Evolutionary conservation across 1,140 invertebrate genomes (phyloP).

Genomic region (Drosophila truncata): DNA sequence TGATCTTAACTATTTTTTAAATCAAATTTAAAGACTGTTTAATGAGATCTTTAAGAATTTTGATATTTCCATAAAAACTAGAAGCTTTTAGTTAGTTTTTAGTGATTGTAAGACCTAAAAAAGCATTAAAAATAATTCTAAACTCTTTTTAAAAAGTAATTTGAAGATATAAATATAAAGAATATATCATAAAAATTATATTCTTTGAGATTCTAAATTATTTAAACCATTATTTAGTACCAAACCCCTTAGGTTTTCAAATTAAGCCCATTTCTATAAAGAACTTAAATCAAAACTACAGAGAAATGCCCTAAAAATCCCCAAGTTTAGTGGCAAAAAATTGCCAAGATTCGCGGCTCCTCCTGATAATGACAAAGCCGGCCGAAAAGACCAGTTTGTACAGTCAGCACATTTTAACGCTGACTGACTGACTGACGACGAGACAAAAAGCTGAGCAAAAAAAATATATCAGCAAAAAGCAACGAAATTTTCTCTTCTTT

Average conservation of each 20-base stretch:
- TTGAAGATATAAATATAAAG: background rate
- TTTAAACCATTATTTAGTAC: background rate
- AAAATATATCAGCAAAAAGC: conserved; percentile 11
- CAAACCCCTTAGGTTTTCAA: background rate
- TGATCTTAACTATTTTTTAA: background rate
- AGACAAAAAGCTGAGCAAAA: conserved; percentile 16
- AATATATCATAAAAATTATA: background rate
- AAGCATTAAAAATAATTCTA: too few species aligned
- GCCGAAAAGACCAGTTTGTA: conserved; percentile 22
- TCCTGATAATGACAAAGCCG: conserved; percentile 43
- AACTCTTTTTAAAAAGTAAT: background rate
- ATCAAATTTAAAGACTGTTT: background rate
- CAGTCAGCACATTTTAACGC: conserved; percentile 56
- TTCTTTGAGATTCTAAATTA: background rate
- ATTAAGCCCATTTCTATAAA: background rate
- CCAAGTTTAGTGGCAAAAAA: conserved; percentile 11
- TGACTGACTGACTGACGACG: conserved; percentile 37
- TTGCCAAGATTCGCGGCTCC: conserved; percentile 7
- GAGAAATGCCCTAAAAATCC: conserved; percentile 4
- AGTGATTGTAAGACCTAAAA: too few species aligned
- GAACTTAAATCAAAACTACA: conserved; percentile 3
- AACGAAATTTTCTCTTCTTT: background rate
- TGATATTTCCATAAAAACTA: too few species aligned
- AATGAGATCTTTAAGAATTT: too few species aligned
- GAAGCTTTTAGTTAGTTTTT: too few species aligned